phyloP scores from a whole-genome alignment of 2,797 vertebrate species.

The Podarcis siculus region DNA sequence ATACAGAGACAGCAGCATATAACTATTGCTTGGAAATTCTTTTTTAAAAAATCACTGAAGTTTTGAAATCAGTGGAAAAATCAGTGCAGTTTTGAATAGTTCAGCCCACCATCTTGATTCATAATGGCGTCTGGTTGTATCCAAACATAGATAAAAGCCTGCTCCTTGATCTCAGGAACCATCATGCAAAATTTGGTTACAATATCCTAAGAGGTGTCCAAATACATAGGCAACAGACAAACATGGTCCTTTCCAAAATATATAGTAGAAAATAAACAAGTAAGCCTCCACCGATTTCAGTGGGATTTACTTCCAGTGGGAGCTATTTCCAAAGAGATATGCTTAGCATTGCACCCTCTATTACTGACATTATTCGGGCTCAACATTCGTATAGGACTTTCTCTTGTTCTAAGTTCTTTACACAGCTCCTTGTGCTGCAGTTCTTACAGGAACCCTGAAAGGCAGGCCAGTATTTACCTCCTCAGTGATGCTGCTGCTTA shows the following conservation, averaged over 20 bases:
- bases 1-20: not conserved
- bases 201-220: too few species aligned
- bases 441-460: not conserved
- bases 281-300: not conserved
- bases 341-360: not conserved
- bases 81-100: not conserved
- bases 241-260: too few species aligned
- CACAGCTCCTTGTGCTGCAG: not conserved
- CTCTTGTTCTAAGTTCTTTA: not conserved
- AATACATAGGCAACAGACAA: too few species aligned
- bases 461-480: not conserved
- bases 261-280: too few species aligned
- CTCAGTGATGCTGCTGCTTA: not conserved
- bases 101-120: not conserved
- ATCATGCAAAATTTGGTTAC: too few species aligned
- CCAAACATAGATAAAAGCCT: too few species aligned
- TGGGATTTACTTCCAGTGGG: too few species aligned
- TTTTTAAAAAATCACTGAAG: not conserved
- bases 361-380: not conserved
- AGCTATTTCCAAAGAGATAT: too few species aligned
- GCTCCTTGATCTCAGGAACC: too few species aligned
- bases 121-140: too few species aligned
- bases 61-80: not conserved
- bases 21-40: not conserved
- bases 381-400: not conserved